Evolutionary conservation across 2,888 invertebrate species (phyloP).

Genomic region (Bombylius discolor): DNA sequence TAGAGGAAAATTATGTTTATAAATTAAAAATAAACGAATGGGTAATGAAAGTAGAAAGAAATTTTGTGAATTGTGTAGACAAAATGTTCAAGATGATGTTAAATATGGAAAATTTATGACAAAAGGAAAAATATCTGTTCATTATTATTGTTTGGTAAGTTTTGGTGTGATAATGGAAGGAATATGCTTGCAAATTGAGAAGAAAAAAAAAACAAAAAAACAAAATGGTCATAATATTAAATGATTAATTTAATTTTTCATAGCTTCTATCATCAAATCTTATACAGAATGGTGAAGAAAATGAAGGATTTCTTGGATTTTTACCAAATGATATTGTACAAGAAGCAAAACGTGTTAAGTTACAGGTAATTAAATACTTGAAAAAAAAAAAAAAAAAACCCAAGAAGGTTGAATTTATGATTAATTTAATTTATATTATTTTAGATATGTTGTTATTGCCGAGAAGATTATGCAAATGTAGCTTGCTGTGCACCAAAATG

Average conservation of each 20-base stretch:
- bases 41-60: background rate
- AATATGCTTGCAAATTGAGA: background rate
- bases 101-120: constrained; percentile 44
- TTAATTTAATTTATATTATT: constrained; percentile 18
- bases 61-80: constrained; percentile 42
- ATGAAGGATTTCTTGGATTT: constrained; percentile 63
- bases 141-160: constrained; percentile 64
- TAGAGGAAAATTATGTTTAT: background rate
- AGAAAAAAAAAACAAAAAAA: no score
- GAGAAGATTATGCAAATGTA: constrained; percentile 51
- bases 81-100: constrained; percentile 40
- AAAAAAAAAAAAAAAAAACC: background rate
- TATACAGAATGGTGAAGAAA: constrained; percentile 51
- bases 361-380: constrained; percentile 39
- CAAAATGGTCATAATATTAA: background rate
- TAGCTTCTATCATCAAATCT: constrained; percentile 60
- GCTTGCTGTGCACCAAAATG: constrained; percentile 56
- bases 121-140: constrained; percentile 46
- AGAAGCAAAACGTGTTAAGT: constrained; percentile 50
- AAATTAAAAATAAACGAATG: background rate
- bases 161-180: background rate
- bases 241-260: constrained; percentile 18
- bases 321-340: constrained; percentile 50
- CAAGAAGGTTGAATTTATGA: no score
- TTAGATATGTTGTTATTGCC: constrained; percentile 58